These are phyloP conservation scores for Cetonia aurata DNA, from an alignment of 2,888 invertebrate genomes.

Conservation along the genomic window DNA sequence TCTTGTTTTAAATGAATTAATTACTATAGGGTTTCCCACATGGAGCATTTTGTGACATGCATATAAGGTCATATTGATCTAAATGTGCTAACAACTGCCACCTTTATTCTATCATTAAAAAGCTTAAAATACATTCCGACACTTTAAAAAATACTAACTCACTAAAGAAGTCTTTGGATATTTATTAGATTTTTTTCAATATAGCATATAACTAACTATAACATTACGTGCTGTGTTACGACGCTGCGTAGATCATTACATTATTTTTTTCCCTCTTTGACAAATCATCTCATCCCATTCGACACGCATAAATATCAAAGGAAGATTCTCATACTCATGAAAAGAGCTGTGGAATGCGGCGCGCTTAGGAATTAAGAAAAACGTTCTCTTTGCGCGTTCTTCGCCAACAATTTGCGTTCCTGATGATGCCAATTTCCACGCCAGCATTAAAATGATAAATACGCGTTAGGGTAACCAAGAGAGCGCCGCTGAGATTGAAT, in stretches of 20 bases:
- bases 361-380: conserved; percentile 1
- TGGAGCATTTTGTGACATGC: no score
- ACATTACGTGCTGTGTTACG: no score
- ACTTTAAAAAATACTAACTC: no score
- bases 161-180: no score
- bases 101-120: no score
- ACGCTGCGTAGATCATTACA: not conserved
- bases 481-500: conserved; percentile 12
- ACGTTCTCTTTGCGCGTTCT: not conserved
- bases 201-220: no score
- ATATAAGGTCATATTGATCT: no score
- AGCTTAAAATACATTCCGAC: no score
- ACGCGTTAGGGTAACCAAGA: conserved; percentile 7
- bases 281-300: conserved; percentile 14
- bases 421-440: not conserved
- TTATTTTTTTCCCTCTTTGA: conserved; percentile 2
- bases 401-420: not conserved
- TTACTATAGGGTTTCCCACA: no score
- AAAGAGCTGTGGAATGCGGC: not conserved
- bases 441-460: conserved; percentile 23
- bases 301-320: conserved; percentile 16
- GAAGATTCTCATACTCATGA: not conserved
- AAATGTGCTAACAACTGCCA: no score
- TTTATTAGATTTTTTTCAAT: no score
- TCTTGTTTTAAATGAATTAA: no score